Evolutionary conservation across 2,888 invertebrate genomes (phyloP).

Genomic region (Epirrhoe alternata): DNA sequence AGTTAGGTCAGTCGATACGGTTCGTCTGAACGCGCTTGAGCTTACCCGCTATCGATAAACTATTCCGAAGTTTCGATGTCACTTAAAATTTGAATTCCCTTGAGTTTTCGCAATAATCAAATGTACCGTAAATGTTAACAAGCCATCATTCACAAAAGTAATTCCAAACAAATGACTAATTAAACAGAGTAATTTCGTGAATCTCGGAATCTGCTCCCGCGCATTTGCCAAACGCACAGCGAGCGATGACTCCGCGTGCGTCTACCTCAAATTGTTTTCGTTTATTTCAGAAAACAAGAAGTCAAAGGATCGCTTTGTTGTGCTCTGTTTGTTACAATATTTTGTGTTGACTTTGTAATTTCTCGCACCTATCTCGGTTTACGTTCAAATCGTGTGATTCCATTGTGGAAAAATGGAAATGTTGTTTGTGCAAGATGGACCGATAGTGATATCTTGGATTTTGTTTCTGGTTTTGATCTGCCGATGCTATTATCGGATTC

Average conservation of each 20-base stretch:
- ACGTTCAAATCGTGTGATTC: conserved; percentile 30
- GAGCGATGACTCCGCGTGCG: conserved; percentile 75
- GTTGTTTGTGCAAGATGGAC: conserved; percentile 72
- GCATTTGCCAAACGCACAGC: conserved; percentile 78
- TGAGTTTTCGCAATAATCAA: background rate
- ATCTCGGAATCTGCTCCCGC: conserved; percentile 67
- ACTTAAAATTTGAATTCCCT: background rate
- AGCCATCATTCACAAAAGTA: conserved; percentile 40
- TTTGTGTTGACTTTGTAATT: conserved; percentile 27
- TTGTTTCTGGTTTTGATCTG: conserved; percentile 75
- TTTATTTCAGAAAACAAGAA: conserved; percentile 48
- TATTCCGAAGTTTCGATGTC: conserved; percentile 24
- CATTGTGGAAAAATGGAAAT: conserved; percentile 59
- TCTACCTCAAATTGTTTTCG: conserved; percentile 68
- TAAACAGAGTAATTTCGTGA: conserved; percentile 65
- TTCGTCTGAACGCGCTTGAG: conserved; percentile 65
- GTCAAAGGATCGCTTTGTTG: conserved; percentile 28
- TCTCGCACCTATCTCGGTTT: conserved; percentile 33
- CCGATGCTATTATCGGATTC: conserved; percentile 75
- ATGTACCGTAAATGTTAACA: conserved; percentile 25
- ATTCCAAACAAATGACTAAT: conserved; percentile 55
- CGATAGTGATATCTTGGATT: conserved; percentile 77
- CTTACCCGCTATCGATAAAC: conserved; percentile 54
- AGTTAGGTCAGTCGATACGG: conserved; percentile 65
- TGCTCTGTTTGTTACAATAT: conserved; percentile 19